A percentile compares a stretch with the other conserved stretches of the same genome.
phyloP scores from a whole-genome alignment of 2,888 invertebrate genomes.

The Willowsia nigromaculata region DNA sequence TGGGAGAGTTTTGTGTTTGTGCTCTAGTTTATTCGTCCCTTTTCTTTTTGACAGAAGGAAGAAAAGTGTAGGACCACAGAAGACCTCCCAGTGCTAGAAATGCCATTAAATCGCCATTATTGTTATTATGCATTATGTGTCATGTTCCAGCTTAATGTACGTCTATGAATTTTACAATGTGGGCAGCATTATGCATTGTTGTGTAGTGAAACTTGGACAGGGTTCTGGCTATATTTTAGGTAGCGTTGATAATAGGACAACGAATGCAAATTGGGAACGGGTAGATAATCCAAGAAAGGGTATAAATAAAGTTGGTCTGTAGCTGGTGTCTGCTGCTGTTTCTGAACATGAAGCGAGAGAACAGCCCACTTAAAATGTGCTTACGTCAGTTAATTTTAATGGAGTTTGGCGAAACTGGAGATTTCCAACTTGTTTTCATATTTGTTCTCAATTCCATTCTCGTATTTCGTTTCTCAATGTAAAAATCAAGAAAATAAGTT shows the following conservation, averaged over 20 bases:
- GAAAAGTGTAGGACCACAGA: background rate
- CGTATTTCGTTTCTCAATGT: too few relatives aligned
- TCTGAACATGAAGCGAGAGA: too few relatives aligned
- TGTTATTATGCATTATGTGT: background rate
- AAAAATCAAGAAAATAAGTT: too few relatives aligned
- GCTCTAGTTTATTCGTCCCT: background rate
- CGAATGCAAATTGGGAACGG: background rate
- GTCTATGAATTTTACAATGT: background rate
- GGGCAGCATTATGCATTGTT: too few relatives aligned
- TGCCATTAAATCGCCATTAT: conserved; percentile 1
- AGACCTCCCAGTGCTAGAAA: background rate
- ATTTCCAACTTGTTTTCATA: too few relatives aligned
- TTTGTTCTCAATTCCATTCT: too few relatives aligned
- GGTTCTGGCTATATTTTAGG: too few relatives aligned
- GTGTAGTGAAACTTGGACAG: background rate
- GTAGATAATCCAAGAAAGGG: background rate
- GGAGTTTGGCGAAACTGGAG: too few relatives aligned
- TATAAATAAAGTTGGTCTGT: background rate
- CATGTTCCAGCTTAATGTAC: conserved; percentile 13
- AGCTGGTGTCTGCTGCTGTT: too few relatives aligned
- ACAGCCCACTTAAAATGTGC: too few relatives aligned
- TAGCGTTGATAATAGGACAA: too few relatives aligned
- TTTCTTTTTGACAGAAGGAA: background rate
- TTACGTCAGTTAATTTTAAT: too few relatives aligned
- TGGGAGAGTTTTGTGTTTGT: background rate